Conservation (phyloP, 2,797 vertebrate species). For the Coregonus suidteri region DNA sequence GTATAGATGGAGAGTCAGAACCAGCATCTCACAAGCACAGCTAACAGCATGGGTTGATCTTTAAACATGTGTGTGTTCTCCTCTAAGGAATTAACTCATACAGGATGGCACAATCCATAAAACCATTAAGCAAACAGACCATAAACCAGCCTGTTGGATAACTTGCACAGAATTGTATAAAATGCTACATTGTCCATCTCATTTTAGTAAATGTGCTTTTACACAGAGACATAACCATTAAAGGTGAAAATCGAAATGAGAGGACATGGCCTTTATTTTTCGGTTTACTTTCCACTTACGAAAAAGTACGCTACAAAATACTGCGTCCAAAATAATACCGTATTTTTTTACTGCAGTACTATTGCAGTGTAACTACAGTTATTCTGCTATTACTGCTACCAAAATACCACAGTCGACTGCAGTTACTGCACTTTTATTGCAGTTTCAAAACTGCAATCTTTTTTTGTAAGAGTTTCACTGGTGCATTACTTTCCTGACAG, state of each 20-base stretch:
- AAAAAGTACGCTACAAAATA: too few species aligned
- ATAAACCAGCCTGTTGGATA: background rate
- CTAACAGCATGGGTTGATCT: background rate
- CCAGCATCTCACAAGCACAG: background rate
- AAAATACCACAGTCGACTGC: too few species aligned
- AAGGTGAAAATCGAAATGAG: constrained; percentile 6
- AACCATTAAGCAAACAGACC: background rate
- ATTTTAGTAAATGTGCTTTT: constrained; percentile 4
- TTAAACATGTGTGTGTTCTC: constrained; percentile 1
- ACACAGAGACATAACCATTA: constrained; percentile 12
- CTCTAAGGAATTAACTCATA: background rate
- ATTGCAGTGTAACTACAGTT: too few species aligned
- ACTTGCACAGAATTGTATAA: background rate
- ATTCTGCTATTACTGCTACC: too few species aligned
- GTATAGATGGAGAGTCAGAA: background rate
- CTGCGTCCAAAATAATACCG: too few species aligned
- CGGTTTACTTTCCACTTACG: background rate
- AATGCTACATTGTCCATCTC: background rate
- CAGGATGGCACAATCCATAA: background rate
- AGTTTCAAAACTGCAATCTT: too few species aligned
- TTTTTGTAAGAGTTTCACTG: too few species aligned
- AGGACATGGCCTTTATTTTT: background rate
- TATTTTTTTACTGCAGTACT: too few species aligned
- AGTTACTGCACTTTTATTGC: too few species aligned
- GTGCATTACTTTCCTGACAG: background rate